Evolutionary conservation across 2,113 vertebrate species (phyloP), one percentile per base, ranked within the genome.

Genomic region (Catharus minimus): DNA sequence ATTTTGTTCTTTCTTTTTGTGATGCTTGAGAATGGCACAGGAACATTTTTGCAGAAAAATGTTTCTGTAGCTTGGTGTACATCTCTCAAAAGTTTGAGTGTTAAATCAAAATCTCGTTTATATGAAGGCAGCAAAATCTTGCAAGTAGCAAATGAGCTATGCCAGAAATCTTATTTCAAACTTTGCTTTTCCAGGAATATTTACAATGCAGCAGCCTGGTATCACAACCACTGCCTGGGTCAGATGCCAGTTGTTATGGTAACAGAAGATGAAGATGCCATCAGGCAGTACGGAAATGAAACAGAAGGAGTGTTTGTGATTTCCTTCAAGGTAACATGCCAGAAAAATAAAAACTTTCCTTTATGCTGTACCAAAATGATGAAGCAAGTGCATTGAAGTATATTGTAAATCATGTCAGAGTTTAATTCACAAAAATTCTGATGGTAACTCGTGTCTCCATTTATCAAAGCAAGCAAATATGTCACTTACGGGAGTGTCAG

Each of bases 181-280:
- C 88, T 95, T 95, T 96, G 76, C 62, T 92, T 94, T 93, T 92
- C 57, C 91, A 99, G 99, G 98, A 99, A 98, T 92, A 98, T 99
- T 92, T 99, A 99, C 94, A 96, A 97, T 15, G 98, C 99, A 36
- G 98, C 99, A 3, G 99, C 98, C 39, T 99, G 99, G 99, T 99
- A 99, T 94, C 98, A 98, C 44, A 97, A 98, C 82, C 99, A 99
- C 97, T 98, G 99, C 91, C 96, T 97, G 72, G 97, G 98, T n/a
- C 91, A 97, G 96, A 98, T 98, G 97, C 98, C 98, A 7, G 81
- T 99, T 11, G 98, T 99, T 91, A 98, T 99, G 99, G 98, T 99
- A 92, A 99, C 99, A 9, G 99, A 99, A 86, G 98, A 99, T 60
- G 92, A 95, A 85, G 97, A 98, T 13, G 97, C 98, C 5, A 93